phyloP scores from a whole-genome alignment of 2,797 vertebrate genomes.

The Adelosebastes latens region DNA sequence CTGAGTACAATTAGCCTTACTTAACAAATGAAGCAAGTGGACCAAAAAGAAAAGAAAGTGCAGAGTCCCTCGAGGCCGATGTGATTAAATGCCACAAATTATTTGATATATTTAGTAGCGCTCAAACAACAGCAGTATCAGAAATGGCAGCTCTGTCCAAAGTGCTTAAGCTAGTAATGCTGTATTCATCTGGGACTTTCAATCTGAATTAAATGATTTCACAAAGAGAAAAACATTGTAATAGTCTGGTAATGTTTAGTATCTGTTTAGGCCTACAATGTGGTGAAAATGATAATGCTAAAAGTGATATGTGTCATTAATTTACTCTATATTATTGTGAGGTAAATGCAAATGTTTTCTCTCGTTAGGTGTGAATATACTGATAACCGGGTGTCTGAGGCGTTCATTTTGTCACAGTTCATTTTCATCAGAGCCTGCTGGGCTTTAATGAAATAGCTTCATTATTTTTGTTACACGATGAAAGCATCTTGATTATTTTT shows the following conservation, averaged over 20 bases:
- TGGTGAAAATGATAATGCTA: not conserved
- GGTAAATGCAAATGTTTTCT: not conserved
- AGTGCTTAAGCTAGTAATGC: not conserved
- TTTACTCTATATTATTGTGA: not conserved
- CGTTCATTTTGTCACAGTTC: not conserved
- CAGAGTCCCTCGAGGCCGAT: constrained; percentile 6
- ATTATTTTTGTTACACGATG: not conserved
- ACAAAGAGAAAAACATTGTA: not conserved
- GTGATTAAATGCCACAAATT: constrained; percentile 31
- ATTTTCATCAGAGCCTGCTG: not conserved
- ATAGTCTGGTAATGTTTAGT: not conserved
- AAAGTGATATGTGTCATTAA: not conserved
- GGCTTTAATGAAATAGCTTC: not conserved
- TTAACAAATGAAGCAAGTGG: constrained; percentile 24
- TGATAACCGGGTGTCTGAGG: not conserved
- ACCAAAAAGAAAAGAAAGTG: not conserved
- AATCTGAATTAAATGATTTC: not conserved
- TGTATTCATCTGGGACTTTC: not conserved
- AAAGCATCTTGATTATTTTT: not conserved
- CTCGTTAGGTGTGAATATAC: not conserved
- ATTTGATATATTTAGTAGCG: not conserved
- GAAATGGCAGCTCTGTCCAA: not conserved
- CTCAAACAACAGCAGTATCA: not conserved
- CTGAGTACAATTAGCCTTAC: not conserved
- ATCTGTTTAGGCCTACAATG: not conserved